Base-by-base conservation (phyloP, 1,140 invertebrate genomes). In the Scaptomyza graminum region DNA sequence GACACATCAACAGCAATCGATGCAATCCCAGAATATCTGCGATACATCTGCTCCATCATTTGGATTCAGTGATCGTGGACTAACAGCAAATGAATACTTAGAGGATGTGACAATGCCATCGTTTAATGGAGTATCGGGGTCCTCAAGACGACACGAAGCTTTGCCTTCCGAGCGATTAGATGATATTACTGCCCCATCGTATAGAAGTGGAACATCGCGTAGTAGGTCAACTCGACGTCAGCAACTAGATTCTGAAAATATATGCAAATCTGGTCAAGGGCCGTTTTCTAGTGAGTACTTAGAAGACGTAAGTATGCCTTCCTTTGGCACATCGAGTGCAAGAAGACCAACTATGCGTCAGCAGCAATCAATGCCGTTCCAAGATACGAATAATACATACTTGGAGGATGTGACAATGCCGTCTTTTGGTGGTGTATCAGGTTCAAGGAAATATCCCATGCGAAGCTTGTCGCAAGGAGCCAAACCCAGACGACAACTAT, bases 281-380 rank as follows among this genome's bases (percentile, higher is more conserved):
- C 5, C 7, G 5, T 34, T 22, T 12, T 11, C 34, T 6, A 72
- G 43, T 11, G 76, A 76, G 41, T 62, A 15, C 2, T 6, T 76
- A 0, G 37, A 76, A 0, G 31, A 76, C 3, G 31, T 75, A 3
- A 55, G 52, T 0, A 65, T 74, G 74, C 81, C 66, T 0, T 61
- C 69, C 7, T 85, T 41, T 22, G 47, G 0, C 0, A 46, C 15
- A 6, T 60, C 61, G 7, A 41, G 22, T 1, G 15, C 39, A 7
- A 4, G 50, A 41, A 47, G 9, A 54, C 13, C 22, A 31, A 3
- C 5, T 8, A 22, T 12, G 8, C 13, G n/a, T 25, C 12, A 13
- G 3, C 41, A 47, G n/a, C 50, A 34, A 18, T 47, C 52, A 7
- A 28, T 50, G 54, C 54, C 52, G 15, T 28, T 44, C 3, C 46